Percentiles rank a stretch among this genome's conserved stretches.
phyloP scores from a whole-genome alignment of 2,888 invertebrate genomes.

The Tubulanus polymorphus region DNA sequence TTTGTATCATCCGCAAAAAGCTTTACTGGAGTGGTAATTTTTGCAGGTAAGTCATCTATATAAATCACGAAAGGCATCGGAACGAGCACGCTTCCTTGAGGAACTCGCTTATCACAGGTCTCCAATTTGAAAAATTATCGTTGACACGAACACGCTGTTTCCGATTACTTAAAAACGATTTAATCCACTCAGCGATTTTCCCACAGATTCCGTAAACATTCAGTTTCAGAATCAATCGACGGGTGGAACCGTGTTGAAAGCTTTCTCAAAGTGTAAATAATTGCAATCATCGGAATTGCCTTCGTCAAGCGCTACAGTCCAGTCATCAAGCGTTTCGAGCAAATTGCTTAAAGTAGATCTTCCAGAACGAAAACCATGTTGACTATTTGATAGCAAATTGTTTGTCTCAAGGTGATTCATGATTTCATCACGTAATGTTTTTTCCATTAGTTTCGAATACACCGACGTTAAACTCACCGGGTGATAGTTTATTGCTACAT shows the following conservation, averaged over 20 bases:
- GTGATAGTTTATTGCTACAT: conserved; percentile 1
- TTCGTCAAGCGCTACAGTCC: too few relatives aligned
- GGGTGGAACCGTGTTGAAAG: too few relatives aligned
- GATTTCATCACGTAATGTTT: too few relatives aligned
- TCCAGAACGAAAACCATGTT: too few relatives aligned
- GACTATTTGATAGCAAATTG: too few relatives aligned
- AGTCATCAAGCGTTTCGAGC: too few relatives aligned
- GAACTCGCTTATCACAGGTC: conserved; percentile 12
- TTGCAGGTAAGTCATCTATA: conserved; percentile 13
- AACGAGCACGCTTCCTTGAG: conserved; percentile 16
- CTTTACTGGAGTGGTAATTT: not conserved
- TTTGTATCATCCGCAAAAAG: conserved; percentile 19
- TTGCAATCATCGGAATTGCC: too few relatives aligned
- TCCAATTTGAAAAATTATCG: conserved; percentile 10
- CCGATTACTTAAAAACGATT: conserved; percentile 7
- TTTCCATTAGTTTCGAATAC: conserved; percentile 6
- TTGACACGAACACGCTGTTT: conserved; percentile 12
- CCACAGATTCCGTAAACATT: conserved; percentile 9
- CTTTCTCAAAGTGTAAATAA: too few relatives aligned
- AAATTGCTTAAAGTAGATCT: too few relatives aligned
- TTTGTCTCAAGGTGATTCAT: too few relatives aligned
- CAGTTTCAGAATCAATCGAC: too few relatives aligned
- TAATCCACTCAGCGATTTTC: conserved; percentile 9
- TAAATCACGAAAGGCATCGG: too few relatives aligned
- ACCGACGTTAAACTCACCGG: conserved; percentile 7